phyloP scores from a whole-genome alignment of 2,888 invertebrate species.

The Anorthoa munda region DNA sequence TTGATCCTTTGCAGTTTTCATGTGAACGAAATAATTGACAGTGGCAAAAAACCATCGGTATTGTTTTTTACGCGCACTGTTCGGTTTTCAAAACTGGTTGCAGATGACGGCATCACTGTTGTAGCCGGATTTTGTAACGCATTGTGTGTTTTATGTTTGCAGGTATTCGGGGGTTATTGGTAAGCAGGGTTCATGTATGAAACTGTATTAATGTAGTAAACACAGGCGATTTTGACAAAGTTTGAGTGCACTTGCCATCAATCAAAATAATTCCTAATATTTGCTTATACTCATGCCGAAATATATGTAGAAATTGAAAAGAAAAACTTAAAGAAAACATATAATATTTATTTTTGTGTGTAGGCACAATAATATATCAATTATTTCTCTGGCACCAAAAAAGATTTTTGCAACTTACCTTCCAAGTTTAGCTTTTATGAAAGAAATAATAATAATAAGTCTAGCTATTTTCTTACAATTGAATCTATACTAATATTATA shows the following conservation, averaged over 20 bases:
- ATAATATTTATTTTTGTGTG: no score
- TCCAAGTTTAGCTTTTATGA: neutral
- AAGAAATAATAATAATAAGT: neutral
- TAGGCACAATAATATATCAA: neutral
- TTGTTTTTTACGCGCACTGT: neutral
- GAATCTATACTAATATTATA: no score
- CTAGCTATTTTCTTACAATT: no score
- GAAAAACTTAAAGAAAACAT: no score
- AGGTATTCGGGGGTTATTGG: neutral
- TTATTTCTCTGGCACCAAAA: neutral
- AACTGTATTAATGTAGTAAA: neutral
- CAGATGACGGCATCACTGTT: neutral
- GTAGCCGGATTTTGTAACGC: constrained; percentile 7
- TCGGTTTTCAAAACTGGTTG: constrained; percentile 26
- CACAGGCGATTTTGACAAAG: neutral
- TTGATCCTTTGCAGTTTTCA: neutral
- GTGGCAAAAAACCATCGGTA: constrained; percentile 13
- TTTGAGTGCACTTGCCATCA: neutral
- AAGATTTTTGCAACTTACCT: neutral
- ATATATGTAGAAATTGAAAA: neutral
- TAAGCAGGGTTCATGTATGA: neutral
- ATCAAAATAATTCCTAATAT: neutral
- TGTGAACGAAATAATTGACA: neutral
- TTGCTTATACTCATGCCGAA: no score
- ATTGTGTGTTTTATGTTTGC: neutral